These are phyloP conservation scores for Caenorhabditis remanei DNA, from an alignment of 1,140 invertebrate species.

Conservation along the genomic window DNA sequence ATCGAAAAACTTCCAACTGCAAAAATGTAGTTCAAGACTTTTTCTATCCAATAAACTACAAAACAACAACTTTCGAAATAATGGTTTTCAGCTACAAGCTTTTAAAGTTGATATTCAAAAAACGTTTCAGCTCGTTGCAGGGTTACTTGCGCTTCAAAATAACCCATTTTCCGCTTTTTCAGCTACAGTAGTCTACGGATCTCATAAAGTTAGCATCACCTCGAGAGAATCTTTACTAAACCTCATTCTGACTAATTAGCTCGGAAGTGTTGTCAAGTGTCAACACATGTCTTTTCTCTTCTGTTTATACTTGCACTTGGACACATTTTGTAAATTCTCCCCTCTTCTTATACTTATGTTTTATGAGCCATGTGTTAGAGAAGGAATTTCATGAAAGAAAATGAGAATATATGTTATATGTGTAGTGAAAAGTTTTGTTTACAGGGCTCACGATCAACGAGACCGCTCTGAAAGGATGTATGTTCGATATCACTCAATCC, in stretches of 20 bases:
- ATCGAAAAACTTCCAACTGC: too few relatives aligned
- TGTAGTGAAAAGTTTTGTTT: not conserved
- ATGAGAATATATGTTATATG: not conserved
- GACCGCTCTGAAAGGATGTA: slow-evolving; percentile 38
- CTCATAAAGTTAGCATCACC: too few relatives aligned
- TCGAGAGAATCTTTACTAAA: not conserved
- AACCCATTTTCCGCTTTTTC: too few relatives aligned
- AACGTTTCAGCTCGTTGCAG: too few relatives aligned
- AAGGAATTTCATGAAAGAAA: slow-evolving; percentile 37
- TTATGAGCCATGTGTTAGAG: slow-evolving; percentile 25
- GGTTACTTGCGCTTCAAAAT: too few relatives aligned
- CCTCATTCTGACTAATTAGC: slow-evolving; percentile 31
- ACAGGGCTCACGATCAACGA: slow-evolving; percentile 50
- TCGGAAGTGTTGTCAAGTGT: slow-evolving; percentile 11
- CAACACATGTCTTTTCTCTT: slow-evolving; percentile 30
- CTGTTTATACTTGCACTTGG: slow-evolving; percentile 54
- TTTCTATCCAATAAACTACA: too few relatives aligned
- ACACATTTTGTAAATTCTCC: slow-evolving; percentile 52
- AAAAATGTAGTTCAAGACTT: too few relatives aligned
- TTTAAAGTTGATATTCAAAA: too few relatives aligned
- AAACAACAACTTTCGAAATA: too few relatives aligned
- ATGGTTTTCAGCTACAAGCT: too few relatives aligned
- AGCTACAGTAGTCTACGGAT: too few relatives aligned
- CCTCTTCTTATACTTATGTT: slow-evolving; percentile 4
- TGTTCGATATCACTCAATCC: slow-evolving; percentile 54